A percentile compares a stretch with the other conserved stretches of the same genome.
Evolutionary conservation across 2,113 vertebrate genomes (phyloP).

Genomic region (Puntigrus tetrazona): DNA sequence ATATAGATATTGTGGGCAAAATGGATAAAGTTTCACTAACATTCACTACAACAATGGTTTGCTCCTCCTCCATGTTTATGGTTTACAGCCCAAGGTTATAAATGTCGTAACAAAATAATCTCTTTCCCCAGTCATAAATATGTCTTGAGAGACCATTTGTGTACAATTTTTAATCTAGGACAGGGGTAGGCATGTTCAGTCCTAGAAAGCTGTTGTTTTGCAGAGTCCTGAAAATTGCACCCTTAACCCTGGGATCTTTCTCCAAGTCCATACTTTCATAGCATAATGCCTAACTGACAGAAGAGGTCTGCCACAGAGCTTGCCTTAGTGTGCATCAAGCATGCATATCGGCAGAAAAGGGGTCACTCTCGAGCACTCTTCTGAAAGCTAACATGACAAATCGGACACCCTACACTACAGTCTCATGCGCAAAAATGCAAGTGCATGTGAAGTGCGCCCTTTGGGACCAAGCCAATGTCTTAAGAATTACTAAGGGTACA

Average conservation of each 20-base stretch:
- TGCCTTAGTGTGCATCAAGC: too few relatives aligned
- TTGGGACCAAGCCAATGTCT: not conserved
- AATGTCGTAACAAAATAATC: not conserved
- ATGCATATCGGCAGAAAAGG: too few relatives aligned
- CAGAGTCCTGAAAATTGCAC: not conserved
- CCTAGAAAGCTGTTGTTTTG: not conserved
- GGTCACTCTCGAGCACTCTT: too few relatives aligned
- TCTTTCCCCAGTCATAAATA: not conserved
- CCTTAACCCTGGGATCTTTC: too few relatives aligned
- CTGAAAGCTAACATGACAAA: too few relatives aligned
- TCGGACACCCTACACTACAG: too few relatives aligned
- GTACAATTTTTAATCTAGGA: not conserved
- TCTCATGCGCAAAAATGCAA: too few relatives aligned
- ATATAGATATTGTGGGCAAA: not conserved
- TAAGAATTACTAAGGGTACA: not conserved
- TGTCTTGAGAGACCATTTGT: not conserved
- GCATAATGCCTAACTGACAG: too few relatives aligned
- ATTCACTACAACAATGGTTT: not conserved
- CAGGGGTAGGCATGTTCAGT: not conserved
- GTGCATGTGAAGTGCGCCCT: too few relatives aligned
- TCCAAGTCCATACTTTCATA: too few relatives aligned
- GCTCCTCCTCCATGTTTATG: not conserved
- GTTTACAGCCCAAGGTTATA: not conserved
- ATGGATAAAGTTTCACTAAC: not conserved
- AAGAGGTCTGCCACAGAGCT: too few relatives aligned